Evolutionary conservation across 2,113 vertebrate genomes (phyloP).

Genomic region (Bubo scandiacus): DNA sequence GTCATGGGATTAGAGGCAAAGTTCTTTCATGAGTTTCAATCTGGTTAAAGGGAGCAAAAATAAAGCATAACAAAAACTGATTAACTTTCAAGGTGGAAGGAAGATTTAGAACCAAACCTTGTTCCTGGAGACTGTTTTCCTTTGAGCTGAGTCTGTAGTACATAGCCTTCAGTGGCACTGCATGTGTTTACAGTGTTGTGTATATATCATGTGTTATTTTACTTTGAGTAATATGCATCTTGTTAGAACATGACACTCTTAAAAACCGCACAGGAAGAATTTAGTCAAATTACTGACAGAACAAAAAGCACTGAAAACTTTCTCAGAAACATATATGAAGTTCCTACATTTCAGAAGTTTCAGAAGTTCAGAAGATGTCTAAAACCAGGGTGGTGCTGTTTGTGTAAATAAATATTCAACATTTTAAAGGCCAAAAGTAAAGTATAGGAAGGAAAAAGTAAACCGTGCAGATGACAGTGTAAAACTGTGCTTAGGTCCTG

Average conservation of each 20-base stretch:
- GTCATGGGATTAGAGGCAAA: not conserved
- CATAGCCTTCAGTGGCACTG: not conserved
- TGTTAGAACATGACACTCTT: not conserved
- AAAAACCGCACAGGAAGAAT: not conserved
- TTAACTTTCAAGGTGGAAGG: not conserved
- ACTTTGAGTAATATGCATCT: not conserved
- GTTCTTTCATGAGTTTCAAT: not conserved
- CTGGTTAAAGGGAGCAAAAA: not conserved
- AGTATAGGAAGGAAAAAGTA: not conserved
- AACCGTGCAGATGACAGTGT: accelerated
- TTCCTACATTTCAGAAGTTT: not conserved
- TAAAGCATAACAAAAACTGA: not conserved
- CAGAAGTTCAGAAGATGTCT: not conserved
- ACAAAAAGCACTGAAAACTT: not conserved
- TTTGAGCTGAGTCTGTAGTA: not conserved
- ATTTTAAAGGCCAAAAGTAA: not conserved
- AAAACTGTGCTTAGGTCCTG: not conserved
- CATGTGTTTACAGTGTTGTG: not conserved
- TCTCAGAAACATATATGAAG: not conserved
- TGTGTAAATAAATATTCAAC: not conserved
- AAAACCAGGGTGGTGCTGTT: not conserved
- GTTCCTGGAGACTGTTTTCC: not conserved
- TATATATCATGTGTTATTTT: not conserved
- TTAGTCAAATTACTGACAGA: not conserved
- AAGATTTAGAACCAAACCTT: not conserved